Base-by-base conservation (phyloP, 1,140 invertebrate species). In the Bactericera cockerelli region DNA sequence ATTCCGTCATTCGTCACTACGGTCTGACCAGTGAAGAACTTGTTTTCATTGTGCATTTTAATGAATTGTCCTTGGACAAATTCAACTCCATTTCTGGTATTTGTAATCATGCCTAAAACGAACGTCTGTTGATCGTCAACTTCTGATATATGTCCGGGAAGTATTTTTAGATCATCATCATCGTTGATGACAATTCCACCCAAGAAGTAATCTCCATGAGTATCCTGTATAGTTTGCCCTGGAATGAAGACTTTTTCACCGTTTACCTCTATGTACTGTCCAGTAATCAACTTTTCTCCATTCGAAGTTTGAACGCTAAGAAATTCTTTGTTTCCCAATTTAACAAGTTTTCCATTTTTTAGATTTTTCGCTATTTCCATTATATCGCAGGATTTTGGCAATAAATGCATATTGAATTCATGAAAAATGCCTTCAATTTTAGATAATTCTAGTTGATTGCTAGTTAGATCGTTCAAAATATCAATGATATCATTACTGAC, bases 61-160 rank as follows among this genome's bases (percentile, higher is more conserved):
- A 84, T 76, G 61, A 80, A 75, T 70, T 84, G 82, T 22, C 84
- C 84, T 1, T 83, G 82, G 6, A 86, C 76, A 68, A 86, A 87
- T 26, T 82, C 68, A 55, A 77, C 73, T 2, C 83, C 83, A 57
- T 59, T 74, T 55, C 81, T 79, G 0, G 82, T 84, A 33, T 80
- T 75, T n/a, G 86, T 70, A 56, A 81, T 79, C 74, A 84, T 81
- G 57, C 84, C 84, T 22, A 77, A 74, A 26, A 85, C 67, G 67
- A 85, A 84, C 2, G 64, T 61, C 61, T 69, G 62, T 36, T 66
- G 63, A n/a, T 70, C 69, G 2, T 65, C 58, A 16, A 65, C 64
- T 24, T 66, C 69, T 21, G 61, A 31, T 21, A 63, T 61, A 26
- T 55, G 38, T 14, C 70, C 72, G n/a, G 72, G 63, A 36, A 75